Evolutionary conservation across 53 echinoderm and acorn worm genomes (phyloP).

Genomic region (Temnopleurus reevesii): DNA sequence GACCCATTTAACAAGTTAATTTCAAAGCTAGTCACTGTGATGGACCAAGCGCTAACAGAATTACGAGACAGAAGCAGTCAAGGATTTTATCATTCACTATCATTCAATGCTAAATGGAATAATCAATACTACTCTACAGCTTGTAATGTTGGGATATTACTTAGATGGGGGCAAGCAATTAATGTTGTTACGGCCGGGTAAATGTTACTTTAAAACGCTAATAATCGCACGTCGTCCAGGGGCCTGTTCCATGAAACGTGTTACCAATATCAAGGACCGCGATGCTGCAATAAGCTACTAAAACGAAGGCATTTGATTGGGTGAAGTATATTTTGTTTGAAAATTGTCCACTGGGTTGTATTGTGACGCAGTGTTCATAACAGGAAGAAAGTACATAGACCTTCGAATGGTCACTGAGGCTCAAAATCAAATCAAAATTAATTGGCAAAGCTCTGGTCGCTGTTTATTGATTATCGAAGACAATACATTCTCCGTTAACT

Average conservation of each 20-base stretch:
- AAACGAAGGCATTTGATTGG: no score
- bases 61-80: not conserved
- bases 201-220: slow-evolving; percentile 6
- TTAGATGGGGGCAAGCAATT: not conserved
- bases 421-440: not conserved
- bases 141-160: slow-evolving; percentile 23
- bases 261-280: no score
- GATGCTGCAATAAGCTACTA: no score
- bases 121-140: not conserved
- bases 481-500: not conserved
- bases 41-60: slow-evolving; percentile 7
- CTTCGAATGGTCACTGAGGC: not conserved
- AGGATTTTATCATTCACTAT: slow-evolving; percentile 3
- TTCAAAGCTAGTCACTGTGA: not conserved
- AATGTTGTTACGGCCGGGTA: not conserved
- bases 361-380: no score
- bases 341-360: no score
- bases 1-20: slow-evolving; percentile 31
- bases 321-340: no score
- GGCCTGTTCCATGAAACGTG: not conserved
- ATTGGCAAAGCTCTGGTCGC: not conserved
- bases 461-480: not conserved
- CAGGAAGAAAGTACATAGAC: not conserved
- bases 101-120: not conserved
- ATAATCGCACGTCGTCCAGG: not conserved